Conservation (phyloP, 1,140 invertebrate genomes). For the Megalonaias nervosa region DNA sequence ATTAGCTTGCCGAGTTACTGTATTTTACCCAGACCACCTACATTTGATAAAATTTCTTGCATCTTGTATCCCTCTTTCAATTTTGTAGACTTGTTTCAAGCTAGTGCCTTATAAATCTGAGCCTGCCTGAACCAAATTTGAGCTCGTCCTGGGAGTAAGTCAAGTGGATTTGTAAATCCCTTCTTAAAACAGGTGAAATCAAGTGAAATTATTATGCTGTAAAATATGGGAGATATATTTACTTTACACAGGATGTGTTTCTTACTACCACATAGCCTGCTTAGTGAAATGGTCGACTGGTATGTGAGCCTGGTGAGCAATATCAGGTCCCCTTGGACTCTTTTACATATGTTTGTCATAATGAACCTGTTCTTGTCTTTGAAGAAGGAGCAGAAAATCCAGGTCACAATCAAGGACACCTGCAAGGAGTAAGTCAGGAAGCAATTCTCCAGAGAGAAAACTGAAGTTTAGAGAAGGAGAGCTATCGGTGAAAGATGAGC, state of each 20-base stretch:
- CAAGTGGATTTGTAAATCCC: no score
- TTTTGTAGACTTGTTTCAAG: no score
- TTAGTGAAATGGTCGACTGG: no score
- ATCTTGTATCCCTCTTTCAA: no score
- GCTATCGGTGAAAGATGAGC: slow-evolving; percentile 66
- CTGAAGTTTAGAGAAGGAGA: slow-evolving; percentile 54
- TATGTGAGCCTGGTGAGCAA: no score
- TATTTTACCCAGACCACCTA: no score
- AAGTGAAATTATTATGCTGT: neutral
- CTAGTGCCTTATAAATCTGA: no score
- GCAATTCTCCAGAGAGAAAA: slow-evolving; percentile 38
- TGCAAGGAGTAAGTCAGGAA: slow-evolving; percentile 42
- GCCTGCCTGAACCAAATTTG: no score
- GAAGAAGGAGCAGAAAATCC: slow-evolving; percentile 29
- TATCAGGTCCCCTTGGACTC: no score
- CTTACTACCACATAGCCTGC: neutral
- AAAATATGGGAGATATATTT: neutral
- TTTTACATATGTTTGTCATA: slow-evolving; percentile 10
- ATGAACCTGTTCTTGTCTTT: slow-evolving; percentile 24
- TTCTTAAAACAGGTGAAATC: neutral
- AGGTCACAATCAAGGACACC: slow-evolving; percentile 41
- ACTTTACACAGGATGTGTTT: neutral
- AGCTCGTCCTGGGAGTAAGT: no score
- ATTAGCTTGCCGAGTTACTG: no score
- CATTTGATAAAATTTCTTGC: no score